These are phyloP conservation scores for Chlamydotis undulata DNA, from an alignment of 2,113 vertebrate genomes.

Conservation along the genomic window DNA sequence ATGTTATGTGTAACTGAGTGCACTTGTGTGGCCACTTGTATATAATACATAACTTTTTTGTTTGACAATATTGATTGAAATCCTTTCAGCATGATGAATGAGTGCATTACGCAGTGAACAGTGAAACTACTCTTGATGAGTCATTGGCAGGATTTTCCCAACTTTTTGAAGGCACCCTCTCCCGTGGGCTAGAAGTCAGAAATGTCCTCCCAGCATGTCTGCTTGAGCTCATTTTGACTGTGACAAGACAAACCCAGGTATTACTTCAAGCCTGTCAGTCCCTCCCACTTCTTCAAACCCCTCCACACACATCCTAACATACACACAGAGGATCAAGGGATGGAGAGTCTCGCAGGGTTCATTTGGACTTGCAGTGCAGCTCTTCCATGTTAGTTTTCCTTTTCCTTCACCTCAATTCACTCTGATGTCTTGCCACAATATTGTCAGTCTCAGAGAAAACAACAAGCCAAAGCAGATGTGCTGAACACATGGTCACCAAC, in stretches of 20 bases:
- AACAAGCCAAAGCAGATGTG: slow-evolving; percentile 72
- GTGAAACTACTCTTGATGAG: slow-evolving; percentile 12
- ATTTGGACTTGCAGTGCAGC: not conserved
- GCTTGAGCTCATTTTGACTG: not conserved
- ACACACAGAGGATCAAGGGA: slow-evolving; percentile 29
- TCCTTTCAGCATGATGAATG: slow-evolving; percentile 19
- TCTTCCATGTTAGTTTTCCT: slow-evolving; percentile 49
- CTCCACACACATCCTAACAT: not conserved
- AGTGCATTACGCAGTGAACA: not conserved
- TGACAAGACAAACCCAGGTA: slow-evolving; percentile 32
- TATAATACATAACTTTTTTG: not conserved
- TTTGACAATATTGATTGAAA: slow-evolving; percentile 13
- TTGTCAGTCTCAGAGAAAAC: slow-evolving; percentile 65
- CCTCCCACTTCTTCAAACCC: slow-evolving; percentile 19
- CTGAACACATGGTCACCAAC: slow-evolving; percentile 69
- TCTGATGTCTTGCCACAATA: slow-evolving; percentile 61
- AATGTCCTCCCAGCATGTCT: not conserved
- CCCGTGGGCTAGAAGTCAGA: not conserved
- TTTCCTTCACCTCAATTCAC: slow-evolving; percentile 50
- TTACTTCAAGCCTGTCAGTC: slow-evolving; percentile 17
- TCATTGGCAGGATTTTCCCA: slow-evolving; percentile 28
- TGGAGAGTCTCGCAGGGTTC: slow-evolving; percentile 28
- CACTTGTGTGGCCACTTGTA: not conserved
- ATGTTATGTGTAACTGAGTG: not conserved
- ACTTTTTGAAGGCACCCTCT: slow-evolving; percentile 22